These are phyloP conservation scores for Ophthalmolycus amberensis DNA, from an alignment of 2,113 vertebrate species.

Conservation along the genomic window DNA sequence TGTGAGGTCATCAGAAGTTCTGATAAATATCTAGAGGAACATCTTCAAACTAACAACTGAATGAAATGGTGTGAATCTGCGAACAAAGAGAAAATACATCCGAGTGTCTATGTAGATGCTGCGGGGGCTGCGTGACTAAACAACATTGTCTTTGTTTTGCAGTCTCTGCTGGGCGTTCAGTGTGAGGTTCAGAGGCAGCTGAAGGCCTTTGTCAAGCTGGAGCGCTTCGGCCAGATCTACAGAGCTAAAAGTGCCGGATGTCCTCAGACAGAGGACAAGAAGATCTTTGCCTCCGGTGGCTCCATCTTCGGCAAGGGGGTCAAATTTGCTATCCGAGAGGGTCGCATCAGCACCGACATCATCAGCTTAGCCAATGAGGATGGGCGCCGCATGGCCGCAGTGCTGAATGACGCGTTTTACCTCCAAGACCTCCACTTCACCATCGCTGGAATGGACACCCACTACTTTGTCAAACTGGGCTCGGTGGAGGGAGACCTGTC, in stretches of 20 bases:
- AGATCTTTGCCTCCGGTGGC: slow-evolving; percentile 88
- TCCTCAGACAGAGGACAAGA: slow-evolving; percentile 83
- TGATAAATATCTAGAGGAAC: slow-evolving; percentile 14
- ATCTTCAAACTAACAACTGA: slow-evolving; percentile 3
- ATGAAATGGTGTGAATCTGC: slow-evolving; percentile 22
- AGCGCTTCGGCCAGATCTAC: slow-evolving; percentile 93
- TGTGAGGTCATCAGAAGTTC: slow-evolving; percentile 29
- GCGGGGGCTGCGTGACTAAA: slow-evolving; percentile 45
- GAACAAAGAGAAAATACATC: slow-evolving; percentile 7
- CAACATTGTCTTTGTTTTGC: slow-evolving; percentile 61
- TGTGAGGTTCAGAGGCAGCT: slow-evolving; percentile 98
- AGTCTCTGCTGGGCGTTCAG: slow-evolving; percentile 96
- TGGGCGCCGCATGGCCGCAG: slow-evolving; percentile 90
- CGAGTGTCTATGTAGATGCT: slow-evolving; percentile 18
- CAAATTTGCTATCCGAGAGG: slow-evolving; percentile 93
- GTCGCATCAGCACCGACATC: slow-evolving; percentile 93
- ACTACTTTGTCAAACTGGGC: slow-evolving; percentile 95
- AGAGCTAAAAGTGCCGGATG: slow-evolving; percentile 90
- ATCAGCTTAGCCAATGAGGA: slow-evolving; percentile 96
- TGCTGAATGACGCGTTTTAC: slow-evolving; percentile 93
- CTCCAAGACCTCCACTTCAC: slow-evolving; percentile 95
- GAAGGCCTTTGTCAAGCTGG: slow-evolving; percentile 95
- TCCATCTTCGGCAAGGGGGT: slow-evolving; percentile 96
- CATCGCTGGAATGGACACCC: slow-evolving; percentile 90
- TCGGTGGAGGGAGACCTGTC: slow-evolving; percentile 90